Percentiles rank a stretch among this genome's conserved stretches.
phyloP scores from a whole-genome alignment of 2,888 invertebrate species.

The Dichetophora obliterata region DNA sequence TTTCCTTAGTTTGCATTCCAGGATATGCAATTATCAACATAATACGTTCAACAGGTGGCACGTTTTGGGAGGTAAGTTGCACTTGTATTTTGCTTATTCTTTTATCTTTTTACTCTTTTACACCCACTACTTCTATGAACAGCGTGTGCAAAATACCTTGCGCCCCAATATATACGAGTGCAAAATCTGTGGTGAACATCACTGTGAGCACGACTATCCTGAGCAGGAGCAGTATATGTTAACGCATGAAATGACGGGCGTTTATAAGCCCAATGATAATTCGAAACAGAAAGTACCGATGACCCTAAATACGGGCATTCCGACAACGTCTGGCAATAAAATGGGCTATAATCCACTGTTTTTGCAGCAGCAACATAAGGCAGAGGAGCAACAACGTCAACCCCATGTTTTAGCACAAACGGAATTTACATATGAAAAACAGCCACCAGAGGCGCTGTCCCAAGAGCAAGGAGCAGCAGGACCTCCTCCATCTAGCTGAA shows the following conservation, averaged over 20 bases:
- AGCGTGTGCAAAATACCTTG: conserved; percentile 84
- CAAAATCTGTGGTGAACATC: conserved; percentile 80
- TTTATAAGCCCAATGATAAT: conserved; percentile 56
- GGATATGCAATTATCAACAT: conserved; percentile 82
- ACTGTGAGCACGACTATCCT: conserved; percentile 78
- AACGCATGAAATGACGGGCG: conserved; percentile 65
- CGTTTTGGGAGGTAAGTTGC: conserved; percentile 76
- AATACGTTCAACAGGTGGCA: conserved; percentile 78
- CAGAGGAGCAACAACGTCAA: conserved; percentile 36
- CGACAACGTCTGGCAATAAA: conserved; percentile 47
- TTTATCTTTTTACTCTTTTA: background rate
- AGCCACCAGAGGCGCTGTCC: conserved; percentile 45
- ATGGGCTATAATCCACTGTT: conserved; percentile 59
- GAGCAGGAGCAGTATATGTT: conserved; percentile 71
- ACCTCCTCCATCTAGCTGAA: conserved; percentile 44
- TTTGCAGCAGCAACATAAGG: conserved; percentile 38
- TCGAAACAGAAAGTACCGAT: conserved; percentile 36
- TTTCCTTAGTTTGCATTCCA: conserved; percentile 89
- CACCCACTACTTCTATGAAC: background rate
- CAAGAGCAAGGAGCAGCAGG: conserved; percentile 36
- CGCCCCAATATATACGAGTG: conserved; percentile 84
- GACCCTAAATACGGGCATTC: conserved; percentile 39
- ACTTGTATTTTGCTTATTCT: background rate
- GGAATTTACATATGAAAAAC: conserved; percentile 52
- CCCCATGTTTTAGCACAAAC: conserved; percentile 41